Base-by-base conservation (phyloP, 2,888 invertebrate genomes). In the Hemistola chrysoprasaria region DNA sequence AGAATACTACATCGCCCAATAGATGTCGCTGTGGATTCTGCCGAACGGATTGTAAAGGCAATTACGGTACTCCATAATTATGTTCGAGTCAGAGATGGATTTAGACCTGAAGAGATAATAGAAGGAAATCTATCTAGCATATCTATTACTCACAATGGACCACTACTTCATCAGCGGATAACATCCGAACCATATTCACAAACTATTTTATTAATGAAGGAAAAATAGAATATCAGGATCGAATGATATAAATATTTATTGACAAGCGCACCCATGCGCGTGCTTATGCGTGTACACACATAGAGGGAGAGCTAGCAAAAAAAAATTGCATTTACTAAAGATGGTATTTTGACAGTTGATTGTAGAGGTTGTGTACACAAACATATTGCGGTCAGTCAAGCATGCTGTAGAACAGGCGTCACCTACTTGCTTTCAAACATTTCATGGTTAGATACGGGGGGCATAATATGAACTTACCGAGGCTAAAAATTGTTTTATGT, bases 11-110 rank as follows among this genome's bases (percentile, higher is more conserved):
- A 47, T 50, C 32, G 50, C 11, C 22, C 48, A 6, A 4, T 30
- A 21, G 7, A 22, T 6, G 9, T 30, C 9, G 1, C 0, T 21
- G 9, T 9, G 2, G 22, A 33, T 16, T 16, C 4, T 4, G 16
- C 16, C 10, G 26, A 16, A 4, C 38, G 31, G 45, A 47, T 47
- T 40, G 33, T 44, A 31, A 51, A 49, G 45, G 21, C 56, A 51
- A 40, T 42, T 32, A 53, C 51, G 44, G 51, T 53, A 47, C 35
- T 51, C 16, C 51, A 54, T 24, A 54, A 54, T 50, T 53, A 50
- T 27, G 48, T 53, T 43, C 47, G 45, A 28, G 48, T 50, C 45
- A 50, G 48, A 54, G 52, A 54, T 38, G 47, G 47, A 52, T 31
- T 50, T 53, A 32, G 24, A 32, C 24, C 24, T 8, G 24, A 32